Conservation (phyloP, 2,113 vertebrate genomes). For the Sminthopsis crassicaudata region DNA sequence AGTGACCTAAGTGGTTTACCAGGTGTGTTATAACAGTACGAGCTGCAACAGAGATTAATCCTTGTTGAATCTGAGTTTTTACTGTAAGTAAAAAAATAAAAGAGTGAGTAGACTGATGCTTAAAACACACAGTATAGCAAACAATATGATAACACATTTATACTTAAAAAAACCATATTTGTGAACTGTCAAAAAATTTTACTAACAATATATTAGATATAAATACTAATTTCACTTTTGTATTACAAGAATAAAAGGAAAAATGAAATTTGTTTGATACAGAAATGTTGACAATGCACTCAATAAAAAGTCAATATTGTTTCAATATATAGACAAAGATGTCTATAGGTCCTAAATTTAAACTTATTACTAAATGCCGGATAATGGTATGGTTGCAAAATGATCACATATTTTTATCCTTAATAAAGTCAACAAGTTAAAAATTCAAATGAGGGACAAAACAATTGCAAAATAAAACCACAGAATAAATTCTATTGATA, state of each 20-base stretch:
- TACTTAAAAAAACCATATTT: constrained; percentile 28
- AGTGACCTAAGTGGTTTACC: constrained; percentile 98
- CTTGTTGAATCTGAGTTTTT: constrained; percentile 96
- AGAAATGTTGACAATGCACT: constrained; percentile 44
- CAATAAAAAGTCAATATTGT: neutral
- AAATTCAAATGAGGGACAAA: constrained; percentile 43
- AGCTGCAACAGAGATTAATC: constrained; percentile 96
- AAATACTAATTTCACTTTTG: constrained; percentile 41
- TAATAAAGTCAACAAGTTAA: constrained; percentile 49
- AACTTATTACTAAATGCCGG: constrained; percentile 50
- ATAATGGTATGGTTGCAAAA: constrained; percentile 29
- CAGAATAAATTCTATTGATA: constrained; percentile 43
- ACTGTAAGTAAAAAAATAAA: constrained; percentile 85
- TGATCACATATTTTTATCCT: constrained; percentile 47
- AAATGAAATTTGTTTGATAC: constrained; percentile 26
- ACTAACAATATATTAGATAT: constrained; percentile 34
- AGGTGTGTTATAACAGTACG: constrained; percentile 98
- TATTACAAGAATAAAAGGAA: constrained; percentile 38
- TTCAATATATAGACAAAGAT: constrained; percentile 58
- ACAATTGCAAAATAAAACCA: neutral
- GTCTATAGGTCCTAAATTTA: constrained; percentile 52
- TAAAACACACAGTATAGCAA: neutral
- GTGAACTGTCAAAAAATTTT: constrained; percentile 43
- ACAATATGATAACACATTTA: constrained; percentile 44
- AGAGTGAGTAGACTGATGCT: constrained; percentile 52